Percentiles rank a stretch among this genome's conserved stretches.
phyloP scores from a whole-genome alignment of 2,113 vertebrate species.

The Jacana jacana region DNA sequence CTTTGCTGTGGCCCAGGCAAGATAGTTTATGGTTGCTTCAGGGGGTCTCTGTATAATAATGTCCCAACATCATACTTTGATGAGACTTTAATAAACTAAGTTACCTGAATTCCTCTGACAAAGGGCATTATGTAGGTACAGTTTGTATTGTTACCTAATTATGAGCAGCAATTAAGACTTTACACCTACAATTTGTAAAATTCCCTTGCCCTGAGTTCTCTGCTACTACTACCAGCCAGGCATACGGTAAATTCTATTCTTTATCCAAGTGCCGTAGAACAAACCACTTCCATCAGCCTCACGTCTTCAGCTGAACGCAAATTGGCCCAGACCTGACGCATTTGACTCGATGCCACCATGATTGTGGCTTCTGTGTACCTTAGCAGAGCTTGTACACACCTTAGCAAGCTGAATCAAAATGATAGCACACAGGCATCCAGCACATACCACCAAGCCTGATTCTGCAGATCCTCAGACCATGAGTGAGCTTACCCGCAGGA shows the following conservation, averaged over 20 bases:
- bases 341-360: not conserved
- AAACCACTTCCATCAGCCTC: not conserved
- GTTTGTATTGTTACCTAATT: conserved; percentile 8
- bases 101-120: not conserved
- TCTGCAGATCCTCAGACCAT: not conserved
- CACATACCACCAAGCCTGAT: not conserved
- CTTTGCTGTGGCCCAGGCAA: not conserved
- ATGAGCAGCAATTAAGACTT: not conserved
- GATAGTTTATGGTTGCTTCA: not conserved
- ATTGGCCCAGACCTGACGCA: not conserved
- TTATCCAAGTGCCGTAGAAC: not conserved
- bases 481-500: not conserved
- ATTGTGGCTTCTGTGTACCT: not conserved
- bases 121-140: not conserved
- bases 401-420: not conserved
- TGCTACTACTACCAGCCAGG: not conserved
- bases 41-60: not conserved
- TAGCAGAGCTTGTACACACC: not conserved
- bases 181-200: not conserved
- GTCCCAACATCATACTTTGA: not conserved
- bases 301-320: not conserved
- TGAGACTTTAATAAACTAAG: not conserved
- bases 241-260: not conserved
- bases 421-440: not conserved
- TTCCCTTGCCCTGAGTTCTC: not conserved